phyloP scores from a whole-genome alignment of 2,113 vertebrate species.

The Orientallactaga bullata region DNA sequence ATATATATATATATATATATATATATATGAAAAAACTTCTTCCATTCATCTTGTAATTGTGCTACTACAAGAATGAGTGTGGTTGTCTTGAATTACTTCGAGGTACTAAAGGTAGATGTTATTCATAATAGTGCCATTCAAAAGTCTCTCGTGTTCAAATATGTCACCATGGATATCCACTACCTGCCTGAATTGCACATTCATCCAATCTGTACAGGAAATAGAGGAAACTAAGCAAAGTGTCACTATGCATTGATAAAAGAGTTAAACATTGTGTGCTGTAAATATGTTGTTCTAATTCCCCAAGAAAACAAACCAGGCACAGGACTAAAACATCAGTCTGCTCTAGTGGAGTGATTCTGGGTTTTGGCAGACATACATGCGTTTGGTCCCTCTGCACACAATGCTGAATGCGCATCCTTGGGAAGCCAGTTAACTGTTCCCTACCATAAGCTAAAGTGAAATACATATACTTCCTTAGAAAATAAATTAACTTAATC shows the following conservation, averaged over 20 bases:
- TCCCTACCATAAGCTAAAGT: constrained; percentile 34
- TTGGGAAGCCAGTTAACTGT: constrained; percentile 22
- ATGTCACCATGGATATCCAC: not conserved
- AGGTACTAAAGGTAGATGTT: not conserved
- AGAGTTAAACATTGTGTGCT: not conserved
- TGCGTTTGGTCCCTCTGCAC: not conserved
- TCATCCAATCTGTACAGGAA: not conserved
- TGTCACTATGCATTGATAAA: constrained; percentile 24
- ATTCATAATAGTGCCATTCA: constrained; percentile 11
- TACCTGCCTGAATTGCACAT: not conserved
- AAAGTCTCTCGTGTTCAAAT: constrained; percentile 41
- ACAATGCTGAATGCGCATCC: not conserved
- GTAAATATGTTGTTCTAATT: constrained; percentile 32
- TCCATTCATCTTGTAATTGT: constrained; percentile 60
- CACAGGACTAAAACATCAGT: not conserved
- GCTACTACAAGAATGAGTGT: constrained; percentile 14
- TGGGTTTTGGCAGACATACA: not conserved
- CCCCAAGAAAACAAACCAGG: not conserved
- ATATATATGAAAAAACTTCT: no score
- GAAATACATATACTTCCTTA: constrained; percentile 16
- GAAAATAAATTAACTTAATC: constrained; percentile 37
- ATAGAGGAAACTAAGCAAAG: not conserved
- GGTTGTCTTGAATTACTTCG: constrained; percentile 15
- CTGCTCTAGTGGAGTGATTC: constrained; percentile 2
- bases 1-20: no score